Evolutionary conservation across 1,140 invertebrate species (phyloP).

Genomic region (Drosophila cardini): DNA sequence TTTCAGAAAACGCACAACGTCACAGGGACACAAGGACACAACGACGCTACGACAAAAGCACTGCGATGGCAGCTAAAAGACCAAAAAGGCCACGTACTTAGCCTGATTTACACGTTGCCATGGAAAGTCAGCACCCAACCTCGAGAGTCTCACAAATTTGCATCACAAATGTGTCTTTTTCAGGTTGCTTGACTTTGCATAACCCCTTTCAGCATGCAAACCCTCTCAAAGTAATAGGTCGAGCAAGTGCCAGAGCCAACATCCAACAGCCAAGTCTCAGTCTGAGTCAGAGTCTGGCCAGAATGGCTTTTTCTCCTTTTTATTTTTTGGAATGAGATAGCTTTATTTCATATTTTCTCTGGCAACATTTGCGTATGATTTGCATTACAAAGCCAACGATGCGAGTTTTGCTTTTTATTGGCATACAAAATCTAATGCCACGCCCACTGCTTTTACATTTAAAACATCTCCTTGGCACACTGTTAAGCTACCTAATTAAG

Average conservation of each 20-base stretch:
- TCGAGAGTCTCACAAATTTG: constrained; percentile 67
- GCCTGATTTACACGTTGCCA: constrained; percentile 81
- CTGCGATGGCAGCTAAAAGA: constrained; percentile 71
- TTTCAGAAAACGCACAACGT: constrained; percentile 1
- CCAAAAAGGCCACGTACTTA: constrained; percentile 81
- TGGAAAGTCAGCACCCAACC: constrained; percentile 47
- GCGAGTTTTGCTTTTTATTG: constrained; percentile 45
- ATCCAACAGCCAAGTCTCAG: constrained; percentile 1
- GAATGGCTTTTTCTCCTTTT: not conserved
- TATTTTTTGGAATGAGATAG: constrained; percentile 26
- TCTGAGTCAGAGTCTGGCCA: constrained; percentile 8
- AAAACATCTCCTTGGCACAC: not conserved
- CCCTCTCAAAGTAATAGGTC: constrained; percentile 64
- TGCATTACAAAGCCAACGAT: constrained; percentile 73
- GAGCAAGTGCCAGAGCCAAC: constrained; percentile 4
- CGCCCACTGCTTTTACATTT: constrained; percentile 37
- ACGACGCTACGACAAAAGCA: constrained; percentile 44
- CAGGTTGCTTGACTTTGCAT: constrained; percentile 83
- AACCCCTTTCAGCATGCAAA: constrained; percentile 66
- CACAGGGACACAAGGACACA: not conserved
- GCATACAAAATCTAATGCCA: constrained; percentile 55
- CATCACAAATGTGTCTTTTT: constrained; percentile 83
- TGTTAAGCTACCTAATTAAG: constrained; percentile 64
- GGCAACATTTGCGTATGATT: constrained; percentile 75
- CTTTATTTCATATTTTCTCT: constrained; percentile 79